Evolutionary conservation across 2,113 vertebrate genomes (phyloP).

Genomic region (Gila orcuttii): DNA sequence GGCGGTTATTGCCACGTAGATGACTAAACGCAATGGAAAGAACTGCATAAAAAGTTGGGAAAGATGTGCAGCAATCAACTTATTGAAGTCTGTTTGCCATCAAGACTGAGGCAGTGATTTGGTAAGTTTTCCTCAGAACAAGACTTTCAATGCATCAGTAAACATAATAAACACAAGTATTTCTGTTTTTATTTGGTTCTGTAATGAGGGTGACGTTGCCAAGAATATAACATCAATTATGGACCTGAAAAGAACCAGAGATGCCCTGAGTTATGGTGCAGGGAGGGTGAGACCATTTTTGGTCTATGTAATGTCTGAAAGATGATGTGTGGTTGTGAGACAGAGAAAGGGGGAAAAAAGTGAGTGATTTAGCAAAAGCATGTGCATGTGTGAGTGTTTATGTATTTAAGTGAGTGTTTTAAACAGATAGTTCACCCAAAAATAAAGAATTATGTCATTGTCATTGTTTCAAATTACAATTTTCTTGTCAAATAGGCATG

Average conservation of each 20-base stretch:
- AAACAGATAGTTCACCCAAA: constrained; percentile 17
- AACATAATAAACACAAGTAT: constrained; percentile 55
- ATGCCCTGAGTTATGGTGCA: constrained; percentile 23
- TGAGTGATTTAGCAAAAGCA: constrained; percentile 1
- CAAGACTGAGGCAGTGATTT: constrained; percentile 39
- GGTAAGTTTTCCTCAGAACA: constrained; percentile 44
- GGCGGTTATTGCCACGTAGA: constrained; percentile 18
- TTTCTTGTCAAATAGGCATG: constrained; percentile 13
- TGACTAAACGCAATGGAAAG: constrained; percentile 50
- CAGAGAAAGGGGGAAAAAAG: not conserved
- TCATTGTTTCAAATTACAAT: not conserved
- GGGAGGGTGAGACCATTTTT: constrained; percentile 31
- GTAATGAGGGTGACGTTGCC: constrained; percentile 48
- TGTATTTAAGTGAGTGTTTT: constrained; percentile 14
- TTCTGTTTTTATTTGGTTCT: constrained; percentile 52
- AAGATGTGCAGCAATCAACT: constrained; percentile 41
- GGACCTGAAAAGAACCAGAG: constrained; percentile 41
- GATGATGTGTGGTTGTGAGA: constrained; percentile 30
- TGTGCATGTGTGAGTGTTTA: constrained; percentile 25
- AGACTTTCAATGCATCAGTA: constrained; percentile 48
- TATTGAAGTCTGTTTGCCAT: constrained; percentile 49
- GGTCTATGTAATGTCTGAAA: constrained; percentile 39
- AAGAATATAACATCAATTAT: constrained; percentile 42
- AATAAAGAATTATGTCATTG: not conserved
- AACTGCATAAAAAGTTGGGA: constrained; percentile 41